These are phyloP conservation scores for Papilio xuthus DNA, from an alignment of 1,140 invertebrate genomes.

Conservation along the genomic window DNA sequence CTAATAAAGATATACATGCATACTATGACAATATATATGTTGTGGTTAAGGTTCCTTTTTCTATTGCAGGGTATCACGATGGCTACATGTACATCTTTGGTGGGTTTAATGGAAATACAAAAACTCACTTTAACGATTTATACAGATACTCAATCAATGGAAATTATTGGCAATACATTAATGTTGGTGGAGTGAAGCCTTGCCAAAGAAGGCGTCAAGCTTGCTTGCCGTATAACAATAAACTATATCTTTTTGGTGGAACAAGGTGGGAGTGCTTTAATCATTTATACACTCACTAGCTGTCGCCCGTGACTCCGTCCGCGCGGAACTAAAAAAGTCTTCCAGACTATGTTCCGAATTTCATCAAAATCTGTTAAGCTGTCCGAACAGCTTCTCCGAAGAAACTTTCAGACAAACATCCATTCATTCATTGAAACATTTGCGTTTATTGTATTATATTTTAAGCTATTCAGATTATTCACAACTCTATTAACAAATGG, in stretches of 20 bases:
- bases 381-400: no score
- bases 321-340: no score
- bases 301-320: no score
- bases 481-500: no score
- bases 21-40: not conserved
- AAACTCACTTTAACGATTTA: conserved; percentile 92
- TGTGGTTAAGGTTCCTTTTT: not conserved
- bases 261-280: conserved; percentile 84
- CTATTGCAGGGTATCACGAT: conserved; percentile 84
- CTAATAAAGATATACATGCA: not conserved
- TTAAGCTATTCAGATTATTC: no score
- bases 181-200: conserved; percentile 83
- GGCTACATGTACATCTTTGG: conserved; percentile 93
- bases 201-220: conserved; percentile 89
- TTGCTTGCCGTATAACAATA: conserved; percentile 87
- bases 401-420: no score
- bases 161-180: conserved; percentile 84
- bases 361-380: no score
- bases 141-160: conserved; percentile 85
- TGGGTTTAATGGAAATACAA: conserved; percentile 89
- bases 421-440: no score
- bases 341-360: no score
- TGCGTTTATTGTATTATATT: no score
- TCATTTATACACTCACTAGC: not conserved
- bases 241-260: conserved; percentile 92